Evolutionary conservation across 2,888 invertebrate genomes (phyloP).

Genomic region (Megastigmus dorsalis): DNA sequence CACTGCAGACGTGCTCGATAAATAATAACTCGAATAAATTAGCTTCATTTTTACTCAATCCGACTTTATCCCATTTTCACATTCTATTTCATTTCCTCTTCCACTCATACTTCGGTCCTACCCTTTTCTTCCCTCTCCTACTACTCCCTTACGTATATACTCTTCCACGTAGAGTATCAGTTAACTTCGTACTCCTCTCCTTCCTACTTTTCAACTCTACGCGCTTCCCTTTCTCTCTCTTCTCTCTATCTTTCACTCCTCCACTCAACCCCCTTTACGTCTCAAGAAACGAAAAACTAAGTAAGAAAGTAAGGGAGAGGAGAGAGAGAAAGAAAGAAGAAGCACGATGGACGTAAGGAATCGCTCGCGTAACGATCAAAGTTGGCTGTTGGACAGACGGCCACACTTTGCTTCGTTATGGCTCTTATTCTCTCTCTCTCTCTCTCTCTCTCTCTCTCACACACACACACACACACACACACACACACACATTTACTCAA

Average conservation of each 20-base stretch:
- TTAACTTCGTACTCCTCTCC: conserved; percentile 19
- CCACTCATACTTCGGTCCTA: not conserved
- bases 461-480: not conserved
- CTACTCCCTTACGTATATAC: conserved; percentile 22
- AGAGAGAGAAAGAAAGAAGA: not conserved
- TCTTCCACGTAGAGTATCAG: conserved; percentile 33
- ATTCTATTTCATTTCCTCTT: not conserved
- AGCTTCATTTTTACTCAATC: not conserved
- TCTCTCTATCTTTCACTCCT: conserved; percentile 4
- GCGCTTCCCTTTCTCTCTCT: too few relatives aligned
- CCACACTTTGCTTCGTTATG: conserved; percentile 48
- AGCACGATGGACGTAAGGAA: too few relatives aligned
- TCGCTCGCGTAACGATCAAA: conserved; percentile 45
- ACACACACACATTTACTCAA: conserved; percentile 7
- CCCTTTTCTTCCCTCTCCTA: not conserved
- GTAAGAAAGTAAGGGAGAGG: not conserved
- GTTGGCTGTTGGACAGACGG: conserved; percentile 32
- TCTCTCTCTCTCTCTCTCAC: not conserved
- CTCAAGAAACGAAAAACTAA: conserved; percentile 7
- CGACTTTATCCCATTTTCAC: not conserved
- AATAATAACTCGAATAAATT: too few relatives aligned
- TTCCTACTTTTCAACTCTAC: conserved; percentile 34
- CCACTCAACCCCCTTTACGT: not conserved
- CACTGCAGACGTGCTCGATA: too few relatives aligned
- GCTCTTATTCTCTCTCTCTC: conserved; percentile 5